phyloP scores from a whole-genome alignment of 1,140 invertebrate genomes.

The Drosophila kurseongensis region DNA sequence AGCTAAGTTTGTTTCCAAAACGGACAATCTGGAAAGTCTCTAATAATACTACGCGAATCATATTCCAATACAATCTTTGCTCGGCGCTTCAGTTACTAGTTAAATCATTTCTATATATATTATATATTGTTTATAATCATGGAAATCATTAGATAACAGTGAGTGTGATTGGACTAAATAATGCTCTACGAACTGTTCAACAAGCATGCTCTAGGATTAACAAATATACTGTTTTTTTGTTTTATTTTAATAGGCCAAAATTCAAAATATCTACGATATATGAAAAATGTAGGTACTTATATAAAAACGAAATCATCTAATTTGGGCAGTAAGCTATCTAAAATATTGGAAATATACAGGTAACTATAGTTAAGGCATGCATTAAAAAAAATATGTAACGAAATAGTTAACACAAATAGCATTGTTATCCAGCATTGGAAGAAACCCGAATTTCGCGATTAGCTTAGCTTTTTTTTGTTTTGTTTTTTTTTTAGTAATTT shows the following conservation, averaged over 20 bases:
- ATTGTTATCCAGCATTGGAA: constrained; percentile 16
- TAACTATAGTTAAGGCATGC: constrained; percentile 38
- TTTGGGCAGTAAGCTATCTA: neutral
- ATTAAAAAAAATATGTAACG: constrained; percentile 26
- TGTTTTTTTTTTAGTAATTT: neutral
- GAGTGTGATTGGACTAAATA: constrained; percentile 42
- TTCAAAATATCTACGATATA: constrained; percentile 39
- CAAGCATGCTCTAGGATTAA: constrained; percentile 31
- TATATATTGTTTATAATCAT: constrained; percentile 20
- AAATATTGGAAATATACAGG: constrained; percentile 15
- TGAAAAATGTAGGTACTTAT: constrained; percentile 4
- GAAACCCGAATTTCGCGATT: constrained; percentile 22
- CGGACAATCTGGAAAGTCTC: neutral
- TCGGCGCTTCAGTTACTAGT: constrained; percentile 43
- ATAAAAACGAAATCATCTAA: constrained; percentile 7
- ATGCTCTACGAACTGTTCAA: constrained; percentile 41
- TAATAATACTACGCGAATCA: constrained; percentile 50
- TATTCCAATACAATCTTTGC: constrained; percentile 76
- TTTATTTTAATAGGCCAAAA: constrained; percentile 14
- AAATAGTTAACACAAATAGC: constrained; percentile 18
- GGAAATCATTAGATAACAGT: constrained; percentile 44
- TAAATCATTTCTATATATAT: constrained; percentile 25
- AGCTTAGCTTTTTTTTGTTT: neutral
- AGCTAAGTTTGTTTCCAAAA: neutral
- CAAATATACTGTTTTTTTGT: constrained; percentile 1